Percentiles rank a stretch among this genome's conserved stretches.
phyloP scores from a whole-genome alignment of 1,140 invertebrate species.

The Amphibalanus amphitrite region DNA sequence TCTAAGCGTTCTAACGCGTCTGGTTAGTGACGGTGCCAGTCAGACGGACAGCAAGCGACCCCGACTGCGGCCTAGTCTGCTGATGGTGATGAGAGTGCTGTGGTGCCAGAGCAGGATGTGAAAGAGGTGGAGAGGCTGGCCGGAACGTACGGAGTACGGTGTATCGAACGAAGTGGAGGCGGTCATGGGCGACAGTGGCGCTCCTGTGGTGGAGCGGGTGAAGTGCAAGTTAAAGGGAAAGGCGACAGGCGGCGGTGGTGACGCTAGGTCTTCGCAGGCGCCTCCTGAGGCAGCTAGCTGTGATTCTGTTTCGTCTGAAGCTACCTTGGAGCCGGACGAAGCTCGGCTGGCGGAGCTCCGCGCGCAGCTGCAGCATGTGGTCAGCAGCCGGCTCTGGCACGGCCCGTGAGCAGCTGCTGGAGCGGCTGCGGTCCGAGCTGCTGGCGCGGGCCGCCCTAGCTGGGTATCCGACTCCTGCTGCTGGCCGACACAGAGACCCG shows the following conservation, averaged over 20 bases:
- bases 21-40: constrained; percentile 43
- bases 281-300: neutral
- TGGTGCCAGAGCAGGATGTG: neutral
- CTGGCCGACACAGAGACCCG: constrained; percentile 15
- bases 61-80: neutral
- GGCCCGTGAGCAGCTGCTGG: neutral
- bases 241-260: neutral
- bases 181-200: neutral
- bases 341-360: neutral
- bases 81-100: neutral
- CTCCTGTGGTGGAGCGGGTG: neutral
- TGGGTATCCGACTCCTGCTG: neutral
- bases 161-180: neutral
- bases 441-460: neutral
- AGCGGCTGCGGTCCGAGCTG: neutral
- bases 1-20: constrained; percentile 46
- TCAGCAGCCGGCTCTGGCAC: neutral
- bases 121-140: neutral
- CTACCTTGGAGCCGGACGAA: neutral
- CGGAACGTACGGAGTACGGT: neutral
- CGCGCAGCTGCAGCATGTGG: neutral
- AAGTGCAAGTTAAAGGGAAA: neutral
- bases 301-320: too few relatives aligned
- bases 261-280: neutral
- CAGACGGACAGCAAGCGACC: constrained; percentile 21